Base-by-base conservation (phyloP, 35 echinoderm and acorn worm species). In the Lytechinus variegatus region DNA sequence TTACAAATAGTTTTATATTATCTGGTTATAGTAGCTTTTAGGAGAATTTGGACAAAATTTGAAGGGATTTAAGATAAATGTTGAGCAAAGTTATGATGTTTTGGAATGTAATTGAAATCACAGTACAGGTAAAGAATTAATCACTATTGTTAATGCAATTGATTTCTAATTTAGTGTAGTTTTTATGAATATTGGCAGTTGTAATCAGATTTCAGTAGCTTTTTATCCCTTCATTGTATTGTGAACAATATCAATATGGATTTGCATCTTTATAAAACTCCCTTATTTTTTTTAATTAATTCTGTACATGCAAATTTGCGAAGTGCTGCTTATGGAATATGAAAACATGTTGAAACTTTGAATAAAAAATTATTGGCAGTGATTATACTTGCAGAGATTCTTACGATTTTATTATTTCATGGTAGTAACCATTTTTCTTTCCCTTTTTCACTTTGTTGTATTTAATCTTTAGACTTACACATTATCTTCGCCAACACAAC, bases 401-500 rank as follows among this genome's bases (percentile, higher is more conserved):
- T 44, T 44, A 44, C 33, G 33, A 44, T 44, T 44, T 44, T 44
- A 44, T 44, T 44, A 44, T 44, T 44, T 44, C 33, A 44, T 24
- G 7, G 19, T 79, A 8, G 19, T 79, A 19, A 79, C n/a, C 66
- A 79, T 79, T 79, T 79, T 79, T 24, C n/a, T 79, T 27, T 60
- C 10, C 16, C 16, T 94, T 94, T 61, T 2, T 61, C 91, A 54
- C 89, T 27, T 92, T 13, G 24, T 95, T 44, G 21, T 92, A 55
- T 94, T 19, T 44, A 2, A 44, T 89, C 28, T 55, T 54, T 55
- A 98, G 97, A 87, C 92, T 98, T 87, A 86, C 96, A 61, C 52
- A 97, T 58, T 94, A 97, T 87, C 93, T 97, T 52, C 86, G 91
- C 94, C 60, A 96, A 13, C 95, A 94, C 56, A 97, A 96, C 87